Percentiles rank a stretch among this genome's conserved stretches.
Evolutionary conservation across 2,888 invertebrate genomes (phyloP).

Genomic region (Hydriomena furcata): DNA sequence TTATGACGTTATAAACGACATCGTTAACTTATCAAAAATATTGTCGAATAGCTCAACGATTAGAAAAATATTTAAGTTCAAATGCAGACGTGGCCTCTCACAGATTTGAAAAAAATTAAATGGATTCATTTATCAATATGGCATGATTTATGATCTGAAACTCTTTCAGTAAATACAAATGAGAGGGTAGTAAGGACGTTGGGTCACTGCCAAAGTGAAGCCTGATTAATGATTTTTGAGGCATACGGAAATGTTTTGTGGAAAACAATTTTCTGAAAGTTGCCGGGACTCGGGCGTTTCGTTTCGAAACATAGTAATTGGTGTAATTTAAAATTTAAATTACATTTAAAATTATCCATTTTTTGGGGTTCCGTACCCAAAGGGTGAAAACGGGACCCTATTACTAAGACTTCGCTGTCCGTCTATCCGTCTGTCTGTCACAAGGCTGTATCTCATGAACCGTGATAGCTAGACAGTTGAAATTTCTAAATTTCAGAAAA

Average conservation of each 20-base stretch:
- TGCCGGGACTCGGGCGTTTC: slow-evolving; percentile 39
- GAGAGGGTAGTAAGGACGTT: slow-evolving; percentile 74
- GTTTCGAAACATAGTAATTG: slow-evolving; percentile 21
- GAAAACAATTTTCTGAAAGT: slow-evolving; percentile 67
- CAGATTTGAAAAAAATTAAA: slow-evolving; percentile 69
- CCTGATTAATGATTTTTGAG: slow-evolving; percentile 79
- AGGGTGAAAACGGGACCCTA: no score
- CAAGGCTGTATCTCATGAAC: no score
- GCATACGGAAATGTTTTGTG: slow-evolving; percentile 63
- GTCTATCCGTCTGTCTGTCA: no score
- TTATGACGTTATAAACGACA: slow-evolving; percentile 54
- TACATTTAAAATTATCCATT: no score
- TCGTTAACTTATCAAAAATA: slow-evolving; percentile 57
- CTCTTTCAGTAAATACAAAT: slow-evolving; percentile 81
- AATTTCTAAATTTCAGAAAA: no score
- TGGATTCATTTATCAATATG: slow-evolving; percentile 76
- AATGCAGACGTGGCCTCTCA: slow-evolving; percentile 46
- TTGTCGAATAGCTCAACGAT: slow-evolving; percentile 50
- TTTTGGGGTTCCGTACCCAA: no score
- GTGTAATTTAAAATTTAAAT: no score
- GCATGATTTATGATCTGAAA: slow-evolving; percentile 76
- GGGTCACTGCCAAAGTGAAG: slow-evolving; percentile 80
- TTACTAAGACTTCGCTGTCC: no score
- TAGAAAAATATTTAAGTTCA: slow-evolving; percentile 46
- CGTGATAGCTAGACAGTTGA: no score